phyloP scores from a whole-genome alignment of 2,888 invertebrate genomes.

The Orthosia gothica region DNA sequence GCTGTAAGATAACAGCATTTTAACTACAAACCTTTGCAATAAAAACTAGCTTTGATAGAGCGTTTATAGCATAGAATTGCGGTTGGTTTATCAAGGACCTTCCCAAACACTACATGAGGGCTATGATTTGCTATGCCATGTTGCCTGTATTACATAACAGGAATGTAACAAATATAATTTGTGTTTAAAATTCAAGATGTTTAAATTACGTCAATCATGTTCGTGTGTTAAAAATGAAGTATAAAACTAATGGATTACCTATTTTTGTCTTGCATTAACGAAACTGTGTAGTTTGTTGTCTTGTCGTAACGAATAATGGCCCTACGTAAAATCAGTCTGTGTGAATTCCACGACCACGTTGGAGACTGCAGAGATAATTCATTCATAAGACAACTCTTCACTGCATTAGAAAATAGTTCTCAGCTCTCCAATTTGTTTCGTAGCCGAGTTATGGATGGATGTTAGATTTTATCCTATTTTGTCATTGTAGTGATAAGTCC shows the following conservation, averaged over 20 bases:
- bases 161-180: background rate
- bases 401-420: background rate
- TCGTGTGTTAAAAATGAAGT: slow-evolving; percentile 10
- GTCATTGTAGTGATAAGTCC: slow-evolving; percentile 15
- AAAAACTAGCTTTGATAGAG: background rate
- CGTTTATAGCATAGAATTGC: background rate
- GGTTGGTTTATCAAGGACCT: background rate
- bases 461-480: slow-evolving; percentile 1
- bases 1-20: background rate
- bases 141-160: background rate
- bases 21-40: background rate
- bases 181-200: background rate
- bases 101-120: background rate
- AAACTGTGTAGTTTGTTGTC: slow-evolving; percentile 1
- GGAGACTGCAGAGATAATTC: background rate
- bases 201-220: background rate
- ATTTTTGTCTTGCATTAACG: background rate
- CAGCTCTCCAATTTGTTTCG: background rate
- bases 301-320: background rate
- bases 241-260: slow-evolving; percentile 1
- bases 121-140: slow-evolving; percentile 1
- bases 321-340: background rate
- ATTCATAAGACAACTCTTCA: background rate
- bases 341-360: background rate
- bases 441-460: background rate